Conservation (phyloP, 2,113 vertebrate genomes). For the Macquaria ambigua region DNA sequence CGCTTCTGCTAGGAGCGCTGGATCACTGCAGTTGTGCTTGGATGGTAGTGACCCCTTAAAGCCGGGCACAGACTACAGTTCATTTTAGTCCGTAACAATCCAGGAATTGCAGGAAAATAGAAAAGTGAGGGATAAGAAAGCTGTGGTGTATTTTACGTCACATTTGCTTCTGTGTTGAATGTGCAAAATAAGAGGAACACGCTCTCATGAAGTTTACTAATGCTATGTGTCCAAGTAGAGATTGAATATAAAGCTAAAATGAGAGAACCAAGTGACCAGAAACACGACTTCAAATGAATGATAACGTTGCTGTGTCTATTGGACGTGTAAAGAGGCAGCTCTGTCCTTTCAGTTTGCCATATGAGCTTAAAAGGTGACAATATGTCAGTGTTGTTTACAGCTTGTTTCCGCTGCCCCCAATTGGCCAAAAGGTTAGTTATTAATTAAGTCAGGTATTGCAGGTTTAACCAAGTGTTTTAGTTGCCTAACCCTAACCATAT, state of each 20-base stretch:
- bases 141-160: not conserved
- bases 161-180: not conserved
- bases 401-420: no score
- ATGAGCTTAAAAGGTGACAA: no score
- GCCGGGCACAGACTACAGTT: not conserved
- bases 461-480: not conserved
- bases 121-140: not conserved
- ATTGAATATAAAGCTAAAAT: not conserved
- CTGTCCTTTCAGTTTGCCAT: not conserved
- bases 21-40: not conserved
- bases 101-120: not conserved
- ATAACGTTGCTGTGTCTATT: not conserved
- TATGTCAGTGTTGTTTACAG: no score
- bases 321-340: not conserved
- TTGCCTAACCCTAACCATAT: not conserved
- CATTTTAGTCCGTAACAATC: constrained; percentile 6
- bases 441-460: not conserved
- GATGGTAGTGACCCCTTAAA: constrained; percentile 13
- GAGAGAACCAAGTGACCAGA: not conserved
- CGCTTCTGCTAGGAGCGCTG: not conserved
- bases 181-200: not conserved
- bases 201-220: not conserved
- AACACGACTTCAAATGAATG: no score
- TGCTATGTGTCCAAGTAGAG: not conserved
- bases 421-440: no score